Conservation (phyloP, 1,140 invertebrate species). For the Polypedilum vanderplanki region DNA sequence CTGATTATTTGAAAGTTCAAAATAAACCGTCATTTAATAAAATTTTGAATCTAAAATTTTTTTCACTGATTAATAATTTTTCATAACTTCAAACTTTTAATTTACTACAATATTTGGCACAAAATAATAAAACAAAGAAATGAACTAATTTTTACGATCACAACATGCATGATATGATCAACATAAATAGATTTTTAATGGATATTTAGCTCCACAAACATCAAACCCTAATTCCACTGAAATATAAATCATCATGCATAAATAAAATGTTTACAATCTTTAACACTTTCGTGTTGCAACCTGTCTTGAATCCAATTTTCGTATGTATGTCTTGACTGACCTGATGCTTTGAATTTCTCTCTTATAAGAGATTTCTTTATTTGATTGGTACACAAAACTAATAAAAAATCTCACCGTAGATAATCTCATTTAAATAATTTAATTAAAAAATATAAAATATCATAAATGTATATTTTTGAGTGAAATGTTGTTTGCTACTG, state of each 20-base stretch:
- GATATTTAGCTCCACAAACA: neutral
- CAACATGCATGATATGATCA: no score
- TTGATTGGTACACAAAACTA: neutral
- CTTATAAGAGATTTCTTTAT: neutral
- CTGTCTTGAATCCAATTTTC: conserved; percentile 24
- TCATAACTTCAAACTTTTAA: no score
- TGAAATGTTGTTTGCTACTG: conserved; percentile 4
- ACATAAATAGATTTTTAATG: neutral
- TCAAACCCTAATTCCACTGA: neutral
- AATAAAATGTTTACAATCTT: conserved; percentile 20
- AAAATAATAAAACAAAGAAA: no score
- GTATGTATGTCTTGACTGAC: neutral
- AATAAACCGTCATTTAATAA: no score
- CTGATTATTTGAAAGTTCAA: no score
- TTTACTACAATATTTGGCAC: no score
- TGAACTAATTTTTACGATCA: no score
- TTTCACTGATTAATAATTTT: no score
- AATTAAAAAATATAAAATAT: conserved; percentile 22
- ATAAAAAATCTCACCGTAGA: neutral
- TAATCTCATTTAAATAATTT: conserved; percentile 28
- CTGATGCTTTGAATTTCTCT: neutral
- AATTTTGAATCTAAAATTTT: no score
- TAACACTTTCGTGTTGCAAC: conserved; percentile 28
- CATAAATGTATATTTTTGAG: conserved; percentile 10
- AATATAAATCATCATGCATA: conserved; percentile 18